phyloP scores from a whole-genome alignment of 2,888 invertebrate genomes.

The Automeris io region DNA sequence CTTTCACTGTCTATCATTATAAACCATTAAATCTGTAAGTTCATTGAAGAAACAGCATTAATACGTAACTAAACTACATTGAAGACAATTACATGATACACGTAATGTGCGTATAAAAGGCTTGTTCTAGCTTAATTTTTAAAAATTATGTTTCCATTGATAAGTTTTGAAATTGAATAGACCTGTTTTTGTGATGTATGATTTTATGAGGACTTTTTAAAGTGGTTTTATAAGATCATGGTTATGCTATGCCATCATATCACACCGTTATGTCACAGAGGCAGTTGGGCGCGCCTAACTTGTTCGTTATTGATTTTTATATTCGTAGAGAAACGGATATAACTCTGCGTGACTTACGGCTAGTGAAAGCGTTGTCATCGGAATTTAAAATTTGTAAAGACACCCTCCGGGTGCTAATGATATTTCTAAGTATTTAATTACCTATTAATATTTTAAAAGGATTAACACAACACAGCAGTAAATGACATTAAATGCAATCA shows the following conservation, averaged over 20 bases:
- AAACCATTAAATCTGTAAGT: neutral
- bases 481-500: neutral
- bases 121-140: too few relatives aligned
- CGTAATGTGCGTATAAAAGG: too few relatives aligned
- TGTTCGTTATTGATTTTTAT: slow-evolving; percentile 44
- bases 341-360: slow-evolving; percentile 37
- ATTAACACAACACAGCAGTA: neutral
- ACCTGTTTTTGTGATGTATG: too few relatives aligned
- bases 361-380: slow-evolving; percentile 42
- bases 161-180: too few relatives aligned
- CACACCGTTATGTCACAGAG: slow-evolving; percentile 34
- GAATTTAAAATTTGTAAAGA: slow-evolving; percentile 32
- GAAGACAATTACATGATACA: neutral
- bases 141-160: too few relatives aligned
- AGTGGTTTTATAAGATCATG: slow-evolving; percentile 10
- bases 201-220: too few relatives aligned
- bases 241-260: slow-evolving; percentile 18
- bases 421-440: slow-evolving; percentile 23
- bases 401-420: slow-evolving; percentile 24
- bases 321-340: slow-evolving; percentile 25
- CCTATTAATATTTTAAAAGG: slow-evolving; percentile 8
- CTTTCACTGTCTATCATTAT: neutral
- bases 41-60: neutral
- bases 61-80: neutral
- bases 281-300: slow-evolving; percentile 17